A percentile compares a stretch with the other conserved stretches of the same genome.
phyloP scores from a whole-genome alignment of 2,888 invertebrate species.

The Drosophila atripex region DNA sequence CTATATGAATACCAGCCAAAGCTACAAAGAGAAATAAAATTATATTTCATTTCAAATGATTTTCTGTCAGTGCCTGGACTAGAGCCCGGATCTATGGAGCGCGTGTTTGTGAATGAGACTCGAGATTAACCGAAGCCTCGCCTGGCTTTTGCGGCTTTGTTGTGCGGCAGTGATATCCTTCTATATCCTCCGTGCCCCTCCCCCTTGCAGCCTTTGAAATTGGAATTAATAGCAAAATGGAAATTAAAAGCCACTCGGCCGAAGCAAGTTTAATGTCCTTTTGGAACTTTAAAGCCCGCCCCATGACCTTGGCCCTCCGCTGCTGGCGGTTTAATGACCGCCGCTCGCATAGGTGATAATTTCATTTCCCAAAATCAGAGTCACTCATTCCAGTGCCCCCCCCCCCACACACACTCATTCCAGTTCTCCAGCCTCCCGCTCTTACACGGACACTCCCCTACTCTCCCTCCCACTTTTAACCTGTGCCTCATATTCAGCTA shows the following conservation, averaged over 20 bases:
- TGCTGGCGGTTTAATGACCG: conserved; percentile 45
- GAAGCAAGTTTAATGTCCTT: conserved; percentile 14
- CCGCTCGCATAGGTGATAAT: conserved; percentile 72
- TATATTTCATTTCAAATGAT: background rate
- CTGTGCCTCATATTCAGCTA: conserved; percentile 66
- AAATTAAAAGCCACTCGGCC: conserved; percentile 65
- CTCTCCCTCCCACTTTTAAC: conserved; percentile 17
- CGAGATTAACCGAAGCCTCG: conserved; percentile 68
- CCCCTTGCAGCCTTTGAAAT: conserved; percentile 58
- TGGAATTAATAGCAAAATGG: conserved; percentile 72
- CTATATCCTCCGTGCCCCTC: background rate
- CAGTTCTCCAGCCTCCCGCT: background rate
- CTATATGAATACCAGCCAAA: too few species aligned
- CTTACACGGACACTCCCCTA: conserved; percentile 3
- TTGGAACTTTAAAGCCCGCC: conserved; percentile 5
- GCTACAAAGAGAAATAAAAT: too few species aligned
- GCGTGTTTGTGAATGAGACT: conserved; percentile 25
- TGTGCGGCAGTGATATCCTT: conserved; percentile 61
- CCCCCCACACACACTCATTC: too few species aligned
- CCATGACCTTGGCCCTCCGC: background rate
- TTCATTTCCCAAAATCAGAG: conserved; percentile 59
- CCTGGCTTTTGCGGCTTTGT: conserved; percentile 66
- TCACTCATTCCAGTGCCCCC: background rate
- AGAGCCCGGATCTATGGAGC: conserved; percentile 23
- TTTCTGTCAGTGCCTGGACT: conserved; percentile 23